Percentiles rank a stretch among this genome's conserved stretches.
These are phyloP conservation scores for Lathronympha strigana DNA, from an alignment of 2,888 invertebrate genomes.

Conservation along the genomic window DNA sequence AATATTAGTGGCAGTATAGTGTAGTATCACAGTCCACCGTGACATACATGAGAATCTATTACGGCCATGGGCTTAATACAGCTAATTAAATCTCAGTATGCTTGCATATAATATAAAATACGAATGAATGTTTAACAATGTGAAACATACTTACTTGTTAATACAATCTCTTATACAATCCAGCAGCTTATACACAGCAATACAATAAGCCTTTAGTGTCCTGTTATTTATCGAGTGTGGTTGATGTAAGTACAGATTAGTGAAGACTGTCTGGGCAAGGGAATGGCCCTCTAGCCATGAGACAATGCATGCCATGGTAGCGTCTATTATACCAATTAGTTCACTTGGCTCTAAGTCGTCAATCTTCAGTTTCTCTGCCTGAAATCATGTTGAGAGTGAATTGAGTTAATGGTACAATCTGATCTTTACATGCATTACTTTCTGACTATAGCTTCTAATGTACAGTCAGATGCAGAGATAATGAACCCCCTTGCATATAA, in stretches of 20 bases:
- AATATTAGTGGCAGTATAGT: too few relatives aligned
- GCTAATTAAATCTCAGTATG: too few relatives aligned
- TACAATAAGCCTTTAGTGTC: conserved; percentile 92
- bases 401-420: too few relatives aligned
- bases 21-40: too few relatives aligned
- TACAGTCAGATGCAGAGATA: too few relatives aligned
- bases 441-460: too few relatives aligned
- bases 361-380: conserved; percentile 91
- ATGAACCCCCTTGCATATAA: too few relatives aligned
- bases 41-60: too few relatives aligned
- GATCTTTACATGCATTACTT: too few relatives aligned
- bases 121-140: background rate
- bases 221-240: conserved; percentile 93
- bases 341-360: conserved; percentile 90
- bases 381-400: conserved; percentile 55
- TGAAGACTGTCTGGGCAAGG: conserved; percentile 98
- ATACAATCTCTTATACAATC: conserved; percentile 95
- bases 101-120: background rate
- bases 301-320: conserved; percentile 95
- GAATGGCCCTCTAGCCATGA: conserved; percentile 99
- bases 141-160: conserved; percentile 86
- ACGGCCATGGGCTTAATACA: too few relatives aligned
- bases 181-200: conserved; percentile 94
- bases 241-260: conserved; percentile 97
- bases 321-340: conserved; percentile 96